These are phyloP conservation scores for Pachypeltis micranthus DNA, from an alignment of 1,140 invertebrate species.

Conservation along the genomic window DNA sequence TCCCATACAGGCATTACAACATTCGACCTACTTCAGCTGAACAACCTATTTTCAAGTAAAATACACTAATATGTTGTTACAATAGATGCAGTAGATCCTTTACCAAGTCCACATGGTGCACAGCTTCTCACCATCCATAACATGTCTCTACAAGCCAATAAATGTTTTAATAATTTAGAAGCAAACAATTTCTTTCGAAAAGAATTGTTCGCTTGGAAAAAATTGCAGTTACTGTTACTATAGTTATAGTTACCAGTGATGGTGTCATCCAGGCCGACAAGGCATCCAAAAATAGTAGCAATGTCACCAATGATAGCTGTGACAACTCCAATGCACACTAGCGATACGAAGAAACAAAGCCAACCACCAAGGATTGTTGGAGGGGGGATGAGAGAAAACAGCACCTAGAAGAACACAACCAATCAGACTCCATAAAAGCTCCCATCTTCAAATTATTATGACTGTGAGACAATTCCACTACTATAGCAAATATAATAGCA, in stretches of 20 bases:
- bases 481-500: neutral
- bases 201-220: no score
- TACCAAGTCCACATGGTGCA: no score
- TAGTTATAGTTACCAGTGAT: constrained; percentile 50
- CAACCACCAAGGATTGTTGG: constrained; percentile 45
- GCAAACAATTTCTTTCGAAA: no score
- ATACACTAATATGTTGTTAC: no score
- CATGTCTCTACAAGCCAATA: no score
- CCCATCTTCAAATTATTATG: neutral
- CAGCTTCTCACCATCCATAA: no score
- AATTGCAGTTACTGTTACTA: no score
- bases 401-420: constrained; percentile 43
- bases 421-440: constrained; percentile 18
- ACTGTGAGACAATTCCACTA: neutral
- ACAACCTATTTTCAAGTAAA: no score
- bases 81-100: no score
- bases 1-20: no score
- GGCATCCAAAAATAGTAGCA: constrained; percentile 50
- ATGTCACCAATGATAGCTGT: constrained; percentile 52
- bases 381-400: constrained; percentile 48
- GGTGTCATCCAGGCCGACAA: constrained; percentile 43
- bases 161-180: no score
- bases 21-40: no score
- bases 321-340: constrained; percentile 44
- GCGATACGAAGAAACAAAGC: constrained; percentile 46